These are phyloP conservation scores for Galleria mellonella DNA, from an alignment of 1,140 invertebrate genomes.

Conservation along the genomic window DNA sequence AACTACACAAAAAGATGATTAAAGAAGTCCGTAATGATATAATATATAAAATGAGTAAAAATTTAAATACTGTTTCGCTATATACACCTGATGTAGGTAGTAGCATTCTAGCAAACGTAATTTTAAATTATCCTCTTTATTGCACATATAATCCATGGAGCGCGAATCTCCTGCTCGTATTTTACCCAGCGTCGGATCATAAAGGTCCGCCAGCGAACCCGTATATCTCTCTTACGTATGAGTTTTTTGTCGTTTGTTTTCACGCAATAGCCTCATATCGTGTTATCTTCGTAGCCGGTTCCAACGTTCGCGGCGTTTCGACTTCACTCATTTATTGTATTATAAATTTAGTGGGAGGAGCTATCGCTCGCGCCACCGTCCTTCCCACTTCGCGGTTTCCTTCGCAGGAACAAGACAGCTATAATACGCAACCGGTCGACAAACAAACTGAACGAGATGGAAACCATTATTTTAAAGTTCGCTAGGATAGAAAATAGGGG, in stretches of 20 bases:
- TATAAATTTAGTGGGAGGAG: slow-evolving; percentile 69
- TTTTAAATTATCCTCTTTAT: slow-evolving; percentile 61
- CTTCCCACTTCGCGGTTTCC: slow-evolving; percentile 46
- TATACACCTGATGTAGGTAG: slow-evolving; percentile 26
- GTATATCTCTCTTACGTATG: slow-evolving; percentile 44
- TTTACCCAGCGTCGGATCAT: slow-evolving; percentile 48
- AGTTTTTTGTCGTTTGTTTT: slow-evolving; percentile 62
- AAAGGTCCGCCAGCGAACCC: slow-evolving; percentile 40
- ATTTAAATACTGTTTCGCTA: slow-evolving; percentile 16
- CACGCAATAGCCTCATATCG: slow-evolving; percentile 53
- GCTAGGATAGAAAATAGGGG: slow-evolving; percentile 69
- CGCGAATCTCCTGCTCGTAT: slow-evolving; percentile 44
- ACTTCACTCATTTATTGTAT: slow-evolving; percentile 65
- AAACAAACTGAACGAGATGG: slow-evolving; percentile 46
- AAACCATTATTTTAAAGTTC: slow-evolving; percentile 58
- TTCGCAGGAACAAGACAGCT: slow-evolving; percentile 47
- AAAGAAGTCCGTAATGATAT: too few relatives aligned
- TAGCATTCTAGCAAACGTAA: slow-evolving; percentile 48
- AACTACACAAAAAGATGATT: too few relatives aligned
- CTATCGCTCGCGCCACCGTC: slow-evolving; percentile 33
- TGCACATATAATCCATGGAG: slow-evolving; percentile 49
- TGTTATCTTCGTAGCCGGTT: slow-evolving; percentile 50
- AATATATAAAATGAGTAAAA: slow-evolving; percentile 8
- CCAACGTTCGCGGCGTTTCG: slow-evolving; percentile 19
- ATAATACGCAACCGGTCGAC: slow-evolving; percentile 28